Conservation (phyloP, 2,797 vertebrate genomes). For the Eulemur mongoz region DNA sequence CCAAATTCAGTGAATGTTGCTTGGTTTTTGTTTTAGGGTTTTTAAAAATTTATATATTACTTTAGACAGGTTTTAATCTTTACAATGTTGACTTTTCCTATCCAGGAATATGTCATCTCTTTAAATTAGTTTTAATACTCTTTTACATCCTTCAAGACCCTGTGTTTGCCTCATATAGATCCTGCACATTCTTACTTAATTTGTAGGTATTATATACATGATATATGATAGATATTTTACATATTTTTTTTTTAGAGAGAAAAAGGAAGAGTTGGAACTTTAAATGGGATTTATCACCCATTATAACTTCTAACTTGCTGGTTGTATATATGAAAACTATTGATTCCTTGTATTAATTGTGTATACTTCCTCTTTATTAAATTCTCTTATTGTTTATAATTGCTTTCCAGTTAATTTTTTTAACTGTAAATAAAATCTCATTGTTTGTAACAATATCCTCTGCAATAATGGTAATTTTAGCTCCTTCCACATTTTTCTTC, state of each 20-base stretch:
- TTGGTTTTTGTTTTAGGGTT: neutral
- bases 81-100: neutral
- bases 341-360: neutral
- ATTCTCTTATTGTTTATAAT: neutral
- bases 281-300: neutral
- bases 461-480: neutral
- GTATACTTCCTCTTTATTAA: neutral
- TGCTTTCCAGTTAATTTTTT: constrained; percentile 40
- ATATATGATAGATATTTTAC: neutral
- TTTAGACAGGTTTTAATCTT: neutral
- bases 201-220: no score
- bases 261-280: neutral
- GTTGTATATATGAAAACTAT: neutral
- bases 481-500: neutral
- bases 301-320: neutral
- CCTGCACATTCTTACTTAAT: neutral
- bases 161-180: neutral
- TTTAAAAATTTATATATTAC: neutral
- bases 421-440: neutral
- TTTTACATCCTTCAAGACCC: neutral
- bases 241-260: neutral
- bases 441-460: neutral
- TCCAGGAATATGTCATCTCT: neutral
- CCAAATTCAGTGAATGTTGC: neutral
- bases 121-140: neutral